phyloP scores from a whole-genome alignment of 2,888 invertebrate genomes.

The Oasisia sp. region DNA sequence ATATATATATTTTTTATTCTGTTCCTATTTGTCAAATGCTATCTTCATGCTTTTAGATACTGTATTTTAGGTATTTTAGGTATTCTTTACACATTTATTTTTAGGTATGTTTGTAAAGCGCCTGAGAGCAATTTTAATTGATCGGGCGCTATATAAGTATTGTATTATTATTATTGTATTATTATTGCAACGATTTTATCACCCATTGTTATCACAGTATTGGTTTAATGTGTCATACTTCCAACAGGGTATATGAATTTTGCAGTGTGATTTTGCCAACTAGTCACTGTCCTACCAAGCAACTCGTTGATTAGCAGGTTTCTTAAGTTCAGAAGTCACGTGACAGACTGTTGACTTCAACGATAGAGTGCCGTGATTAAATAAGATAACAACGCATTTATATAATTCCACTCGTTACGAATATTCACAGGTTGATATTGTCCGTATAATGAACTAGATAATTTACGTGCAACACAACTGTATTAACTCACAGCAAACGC shows the following conservation, averaged over 20 bases:
- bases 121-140: too few species aligned
- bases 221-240: neutral
- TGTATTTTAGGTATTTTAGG: too few species aligned
- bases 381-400: too few species aligned
- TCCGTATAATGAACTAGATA: neutral
- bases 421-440: neutral
- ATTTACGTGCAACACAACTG: neutral
- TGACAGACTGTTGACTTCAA: neutral
- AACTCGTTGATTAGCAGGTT: neutral
- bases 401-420: too few species aligned
- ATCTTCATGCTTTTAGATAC: too few species aligned
- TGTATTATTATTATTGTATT: too few species aligned
- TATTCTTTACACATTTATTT: too few species aligned
- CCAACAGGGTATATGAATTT: neutral
- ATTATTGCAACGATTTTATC: neutral
- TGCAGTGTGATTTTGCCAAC: neutral
- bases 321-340: neutral
- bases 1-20: too few species aligned
- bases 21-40: too few species aligned
- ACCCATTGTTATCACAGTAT: neutral
- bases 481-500: slow-evolving; percentile 33
- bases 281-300: neutral
- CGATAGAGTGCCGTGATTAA: neutral
- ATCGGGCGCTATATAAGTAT: too few species aligned
- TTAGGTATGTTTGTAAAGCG: too few species aligned